A percentile compares a stretch with the other conserved stretches of the same genome.
These are phyloP conservation scores for Lepeophtheirus nordmannii DNA, from an alignment of 2,888 invertebrate genomes.

Conservation along the genomic window DNA sequence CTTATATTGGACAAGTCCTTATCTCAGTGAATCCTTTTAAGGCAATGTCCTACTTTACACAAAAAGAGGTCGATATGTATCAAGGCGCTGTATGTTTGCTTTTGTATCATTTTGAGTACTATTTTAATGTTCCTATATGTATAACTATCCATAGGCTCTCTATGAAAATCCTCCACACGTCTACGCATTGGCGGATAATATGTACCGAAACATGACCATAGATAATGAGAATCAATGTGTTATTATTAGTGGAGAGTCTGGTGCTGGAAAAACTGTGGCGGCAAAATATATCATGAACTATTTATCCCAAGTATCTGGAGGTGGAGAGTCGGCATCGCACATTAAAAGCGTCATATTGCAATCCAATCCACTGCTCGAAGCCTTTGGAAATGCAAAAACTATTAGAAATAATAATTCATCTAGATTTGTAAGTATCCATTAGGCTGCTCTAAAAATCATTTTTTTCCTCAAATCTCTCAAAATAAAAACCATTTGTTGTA, in stretches of 20 bases:
- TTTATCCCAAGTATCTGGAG: slow-evolving; percentile 47
- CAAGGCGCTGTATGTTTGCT: slow-evolving; percentile 42
- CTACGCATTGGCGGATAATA: slow-evolving; percentile 50
- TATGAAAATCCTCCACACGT: slow-evolving; percentile 56
- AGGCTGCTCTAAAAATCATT: background rate
- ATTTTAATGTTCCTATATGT: background rate
- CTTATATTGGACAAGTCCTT: slow-evolving; percentile 48
- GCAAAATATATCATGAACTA: slow-evolving; percentile 53
- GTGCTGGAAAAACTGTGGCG: slow-evolving; percentile 51
- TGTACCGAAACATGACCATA: slow-evolving; percentile 55
- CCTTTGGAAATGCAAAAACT: slow-evolving; percentile 52
- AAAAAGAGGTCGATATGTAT: slow-evolving; percentile 45
- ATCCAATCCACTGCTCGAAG: slow-evolving; percentile 49
- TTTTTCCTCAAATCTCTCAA: background rate
- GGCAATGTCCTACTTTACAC: slow-evolving; percentile 47
- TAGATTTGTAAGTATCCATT: slow-evolving; percentile 43
- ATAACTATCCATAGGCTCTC: slow-evolving; percentile 40
- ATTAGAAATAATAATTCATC: slow-evolving; percentile 50
- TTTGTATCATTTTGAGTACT: slow-evolving; percentile 10
- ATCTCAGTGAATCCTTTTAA: slow-evolving; percentile 50
- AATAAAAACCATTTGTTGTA: background rate
- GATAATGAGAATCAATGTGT: slow-evolving; percentile 53
- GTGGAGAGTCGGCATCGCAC: slow-evolving; percentile 45
- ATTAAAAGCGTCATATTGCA: slow-evolving; percentile 51
- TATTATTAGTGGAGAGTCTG: slow-evolving; percentile 49